A percentile compares a stretch with the other conserved stretches of the same genome.
Conservation (phyloP, 2,113 vertebrate genomes). For the Anseranas semipalmata region DNA sequence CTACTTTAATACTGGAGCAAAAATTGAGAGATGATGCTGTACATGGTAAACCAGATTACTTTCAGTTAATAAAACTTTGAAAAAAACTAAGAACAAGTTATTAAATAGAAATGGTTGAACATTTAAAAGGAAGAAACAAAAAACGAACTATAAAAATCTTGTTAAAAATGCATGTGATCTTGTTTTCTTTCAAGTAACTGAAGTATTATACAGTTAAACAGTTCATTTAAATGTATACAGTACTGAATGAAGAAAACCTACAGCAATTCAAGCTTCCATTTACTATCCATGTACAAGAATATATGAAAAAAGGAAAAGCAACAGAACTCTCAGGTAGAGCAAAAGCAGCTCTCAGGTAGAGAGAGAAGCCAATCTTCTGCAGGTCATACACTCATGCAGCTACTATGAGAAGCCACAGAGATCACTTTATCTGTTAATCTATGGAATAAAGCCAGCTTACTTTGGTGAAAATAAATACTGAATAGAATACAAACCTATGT, state of each 20-base stretch:
- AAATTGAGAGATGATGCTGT: neutral
- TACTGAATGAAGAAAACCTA: neutral
- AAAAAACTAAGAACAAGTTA: neutral
- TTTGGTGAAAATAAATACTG: accelerated
- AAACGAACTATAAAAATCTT: neutral
- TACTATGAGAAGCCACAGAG: neutral
- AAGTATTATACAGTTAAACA: neutral
- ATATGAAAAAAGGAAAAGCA: neutral
- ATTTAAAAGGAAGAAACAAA: neutral
- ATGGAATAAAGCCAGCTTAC: neutral
- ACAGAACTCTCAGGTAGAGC: no score
- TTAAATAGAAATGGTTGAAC: neutral
- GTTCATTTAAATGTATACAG: neutral
- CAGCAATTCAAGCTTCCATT: neutral
- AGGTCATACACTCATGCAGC: neutral
- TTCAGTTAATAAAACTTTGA: neutral
- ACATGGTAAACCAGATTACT: neutral
- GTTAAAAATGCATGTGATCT: neutral
- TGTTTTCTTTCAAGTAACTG: neutral
- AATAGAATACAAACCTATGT: neutral
- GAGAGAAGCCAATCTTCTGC: neutral
- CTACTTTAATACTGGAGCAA: neutral
- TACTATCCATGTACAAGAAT: neutral
- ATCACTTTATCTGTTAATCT: neutral
- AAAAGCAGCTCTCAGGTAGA: no score